Percentiles rank a stretch among this genome's conserved stretches.
Evolutionary conservation across 2,888 invertebrate species (phyloP).

Genomic region (Capitulum mitella): DNA sequence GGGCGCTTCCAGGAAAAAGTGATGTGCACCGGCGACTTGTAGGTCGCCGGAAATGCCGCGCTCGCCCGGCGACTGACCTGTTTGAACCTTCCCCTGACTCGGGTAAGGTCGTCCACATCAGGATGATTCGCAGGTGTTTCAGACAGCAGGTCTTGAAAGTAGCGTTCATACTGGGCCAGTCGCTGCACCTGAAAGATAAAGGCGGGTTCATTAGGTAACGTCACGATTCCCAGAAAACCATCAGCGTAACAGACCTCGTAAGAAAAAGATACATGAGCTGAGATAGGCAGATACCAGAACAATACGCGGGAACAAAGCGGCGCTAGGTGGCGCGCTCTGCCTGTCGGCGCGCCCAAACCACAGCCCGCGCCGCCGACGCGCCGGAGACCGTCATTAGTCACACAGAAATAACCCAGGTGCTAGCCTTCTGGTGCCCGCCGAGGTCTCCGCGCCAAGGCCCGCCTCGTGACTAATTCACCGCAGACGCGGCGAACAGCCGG

Average conservation of each 20-base stretch:
- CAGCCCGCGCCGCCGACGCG: not conserved
- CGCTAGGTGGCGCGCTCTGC: too few relatives aligned
- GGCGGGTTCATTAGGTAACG: too few relatives aligned
- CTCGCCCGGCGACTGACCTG: slow-evolving; percentile 38
- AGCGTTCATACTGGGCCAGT: slow-evolving; percentile 67
- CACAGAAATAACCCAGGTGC: not conserved
- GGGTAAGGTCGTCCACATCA: slow-evolving; percentile 44
- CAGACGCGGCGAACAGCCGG: too few relatives aligned
- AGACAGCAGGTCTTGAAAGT: slow-evolving; percentile 43
- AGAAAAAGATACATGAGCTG: too few relatives aligned
- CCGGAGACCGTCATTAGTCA: not conserved
- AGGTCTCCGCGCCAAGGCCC: not conserved
- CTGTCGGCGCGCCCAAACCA: too few relatives aligned
- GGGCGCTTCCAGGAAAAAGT: not conserved
- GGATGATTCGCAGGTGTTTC: slow-evolving; percentile 45
- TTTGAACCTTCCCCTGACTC: slow-evolving; percentile 43
- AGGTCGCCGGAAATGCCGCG: not conserved
- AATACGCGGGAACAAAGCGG: too few relatives aligned
- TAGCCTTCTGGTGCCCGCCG: not conserved
- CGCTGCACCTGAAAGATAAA: slow-evolving; percentile 60
- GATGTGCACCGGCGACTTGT: not conserved
- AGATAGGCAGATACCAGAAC: too few relatives aligned
- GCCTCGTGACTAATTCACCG: too few relatives aligned
- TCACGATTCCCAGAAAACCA: too few relatives aligned
- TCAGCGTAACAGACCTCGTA: too few relatives aligned